Conservation (phyloP, 2,888 invertebrate species). For the Bellardia pandia region DNA sequence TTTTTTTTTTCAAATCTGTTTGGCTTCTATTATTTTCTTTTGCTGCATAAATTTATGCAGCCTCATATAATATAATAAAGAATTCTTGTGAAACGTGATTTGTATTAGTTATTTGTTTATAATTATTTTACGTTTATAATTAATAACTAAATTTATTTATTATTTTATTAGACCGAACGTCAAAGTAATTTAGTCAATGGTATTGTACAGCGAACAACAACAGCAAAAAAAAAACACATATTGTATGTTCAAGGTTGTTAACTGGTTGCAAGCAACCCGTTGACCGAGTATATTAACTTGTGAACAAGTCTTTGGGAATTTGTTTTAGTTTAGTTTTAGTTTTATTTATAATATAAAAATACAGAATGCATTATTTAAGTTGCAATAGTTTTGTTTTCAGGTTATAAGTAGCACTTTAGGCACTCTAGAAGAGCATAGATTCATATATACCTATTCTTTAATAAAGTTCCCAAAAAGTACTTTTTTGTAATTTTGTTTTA, state of each 20-base stretch:
- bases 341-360: not conserved
- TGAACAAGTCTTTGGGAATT: conserved; percentile 10
- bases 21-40: not conserved
- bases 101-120: conserved; percentile 28
- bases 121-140: not conserved
- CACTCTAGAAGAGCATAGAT: no score
- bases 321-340: not conserved
- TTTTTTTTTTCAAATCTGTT: not conserved
- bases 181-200: conserved; percentile 58
- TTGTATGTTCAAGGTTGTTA: conserved; percentile 49
- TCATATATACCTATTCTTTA: no score
- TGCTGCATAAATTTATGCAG: not conserved
- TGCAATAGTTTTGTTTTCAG: not conserved
- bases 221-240: not conserved
- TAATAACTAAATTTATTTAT: conserved; percentile 34
- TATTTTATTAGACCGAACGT: conserved; percentile 50
- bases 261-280: conserved; percentile 32
- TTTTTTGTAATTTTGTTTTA: no score
- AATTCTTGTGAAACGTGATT: conserved; percentile 22
- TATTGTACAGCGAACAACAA: conserved; percentile 40
- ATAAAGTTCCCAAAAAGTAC: no score
- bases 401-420: not conserved
- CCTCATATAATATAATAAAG: not conserved
- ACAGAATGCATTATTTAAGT: not conserved
- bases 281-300: conserved; percentile 21